Conservation (phyloP, 2,113 vertebrate species). For the Vidua chalybeata region DNA sequence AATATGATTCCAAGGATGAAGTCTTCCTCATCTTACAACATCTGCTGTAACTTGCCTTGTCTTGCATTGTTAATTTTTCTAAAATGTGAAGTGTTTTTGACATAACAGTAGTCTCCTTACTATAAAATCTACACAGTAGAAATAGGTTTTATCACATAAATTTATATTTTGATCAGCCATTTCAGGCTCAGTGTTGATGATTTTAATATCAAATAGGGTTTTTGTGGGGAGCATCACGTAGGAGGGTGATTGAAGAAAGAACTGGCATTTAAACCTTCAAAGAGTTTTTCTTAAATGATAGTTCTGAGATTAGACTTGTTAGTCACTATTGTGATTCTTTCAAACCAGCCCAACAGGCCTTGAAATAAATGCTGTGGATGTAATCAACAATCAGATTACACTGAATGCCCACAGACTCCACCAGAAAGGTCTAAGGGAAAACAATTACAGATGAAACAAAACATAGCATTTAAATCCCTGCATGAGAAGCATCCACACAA, state of each 20-base stretch:
- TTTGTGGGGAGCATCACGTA: rapidly evolving
- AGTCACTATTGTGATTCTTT: conserved; percentile 1
- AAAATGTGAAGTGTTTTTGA: background rate
- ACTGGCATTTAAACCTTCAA: background rate
- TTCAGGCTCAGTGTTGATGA: background rate
- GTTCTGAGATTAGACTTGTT: background rate
- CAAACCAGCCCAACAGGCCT: background rate
- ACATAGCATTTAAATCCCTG: conserved; percentile 46
- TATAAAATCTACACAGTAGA: background rate
- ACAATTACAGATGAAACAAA: conserved; percentile 50
- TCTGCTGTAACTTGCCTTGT: background rate
- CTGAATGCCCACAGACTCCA: background rate
- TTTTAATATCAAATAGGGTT: background rate
- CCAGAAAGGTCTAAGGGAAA: conserved; percentile 39
- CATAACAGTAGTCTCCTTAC: background rate
- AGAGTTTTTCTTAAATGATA: background rate
- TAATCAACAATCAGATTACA: conserved; percentile 47
- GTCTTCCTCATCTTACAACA: background rate
- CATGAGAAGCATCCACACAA: conserved; percentile 25
- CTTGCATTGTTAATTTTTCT: background rate
- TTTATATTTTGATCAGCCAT: background rate
- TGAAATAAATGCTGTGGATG: conserved; percentile 6
- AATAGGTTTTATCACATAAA: background rate
- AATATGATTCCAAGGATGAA: background rate
- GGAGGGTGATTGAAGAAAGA: background rate